Base-by-base conservation (phyloP, 53 echinoderm and acorn worm species). In the Luidia sarsii region DNA sequence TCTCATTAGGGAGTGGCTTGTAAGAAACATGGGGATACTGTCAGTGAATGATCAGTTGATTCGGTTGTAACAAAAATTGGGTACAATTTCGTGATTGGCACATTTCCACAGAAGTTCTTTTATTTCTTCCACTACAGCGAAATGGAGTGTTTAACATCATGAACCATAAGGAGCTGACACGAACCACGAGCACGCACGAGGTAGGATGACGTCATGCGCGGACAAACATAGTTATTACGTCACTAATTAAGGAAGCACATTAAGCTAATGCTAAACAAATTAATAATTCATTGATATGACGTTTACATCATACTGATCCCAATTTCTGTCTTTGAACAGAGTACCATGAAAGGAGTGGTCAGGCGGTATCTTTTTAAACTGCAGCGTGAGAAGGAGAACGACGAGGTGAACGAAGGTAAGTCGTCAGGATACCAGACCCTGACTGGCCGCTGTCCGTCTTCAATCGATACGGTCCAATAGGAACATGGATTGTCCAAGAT, bases 351-450 rank as follows among this genome's bases (percentile, higher is more conserved):
- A 19, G 87, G 89, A 6, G 82, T 97, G 2, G 91, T 91, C 60
- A 97, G 86, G 46, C 71, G 99, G 24, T 97, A 94, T 77, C 86
- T 97, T 23, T 97, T 97, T 61, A 89, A 97, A 34, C 62, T 97
- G 7, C 99, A 97, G 57, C 74, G 94, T 22, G 91, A 90, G n/a
- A 97, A 94, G 53, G 99, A 94, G 52, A 91, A 75, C 50, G 99
- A 97, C 35, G 99, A 97, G 36, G 93, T 97, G 4, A 97, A 93
- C 63, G 99, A 97, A 91, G 99, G 93, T 85, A 68, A 64, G 71
- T 41, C 11, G 11, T 11, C 11, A 7, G 41, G 41, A n/a, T n/a
- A n/a, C n/a, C n/a, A n/a, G n/a, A n/a, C n/a, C n/a, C n/a, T n/a
- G n/a, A n/a, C n/a, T n/a, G n/a, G n/a, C n/a, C n/a, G n/a, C n/a